phyloP scores from a whole-genome alignment of 2,797 vertebrate species.

The Pempheris klunzingeri region DNA sequence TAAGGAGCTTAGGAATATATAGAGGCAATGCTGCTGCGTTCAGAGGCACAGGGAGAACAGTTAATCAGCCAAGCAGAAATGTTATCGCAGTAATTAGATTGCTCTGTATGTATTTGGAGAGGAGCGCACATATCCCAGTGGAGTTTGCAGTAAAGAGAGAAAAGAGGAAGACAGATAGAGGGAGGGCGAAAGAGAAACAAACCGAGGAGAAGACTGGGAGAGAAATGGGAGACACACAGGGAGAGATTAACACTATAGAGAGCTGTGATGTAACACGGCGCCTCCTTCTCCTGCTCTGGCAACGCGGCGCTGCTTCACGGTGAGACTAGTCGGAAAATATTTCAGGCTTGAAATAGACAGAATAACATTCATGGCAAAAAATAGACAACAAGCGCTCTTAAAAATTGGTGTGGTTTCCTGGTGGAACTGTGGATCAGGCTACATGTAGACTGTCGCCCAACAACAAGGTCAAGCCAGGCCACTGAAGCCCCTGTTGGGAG shows the following conservation, averaged over 20 bases:
- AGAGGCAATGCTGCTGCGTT: constrained; percentile 62
- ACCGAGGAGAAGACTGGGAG: constrained; percentile 9
- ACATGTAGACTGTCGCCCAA: constrained; percentile 26
- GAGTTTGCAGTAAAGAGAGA: constrained; percentile 60
- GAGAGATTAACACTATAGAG: constrained; percentile 70
- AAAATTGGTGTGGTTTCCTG: constrained; percentile 55
- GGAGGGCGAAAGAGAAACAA: constrained; percentile 34
- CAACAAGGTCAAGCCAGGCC: constrained; percentile 54
- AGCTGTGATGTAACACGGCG: constrained; percentile 67
- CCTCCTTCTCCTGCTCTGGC: constrained; percentile 62
- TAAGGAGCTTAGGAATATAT: constrained; percentile 81
- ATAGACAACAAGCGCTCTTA: constrained; percentile 68
- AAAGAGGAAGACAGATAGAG: constrained; percentile 30
- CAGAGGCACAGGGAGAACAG: constrained; percentile 68
- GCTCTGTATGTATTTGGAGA: constrained; percentile 72
- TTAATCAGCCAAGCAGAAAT: constrained; percentile 82
- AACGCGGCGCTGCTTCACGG: constrained; percentile 25
- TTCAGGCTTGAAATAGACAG: constrained; percentile 58
- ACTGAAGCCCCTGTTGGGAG: constrained; percentile 2
- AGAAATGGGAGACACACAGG: constrained; percentile 27
- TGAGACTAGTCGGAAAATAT: constrained; percentile 71
- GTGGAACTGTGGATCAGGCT: constrained; percentile 59
- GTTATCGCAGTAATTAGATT: constrained; percentile 82
- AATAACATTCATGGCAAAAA: constrained; percentile 48
- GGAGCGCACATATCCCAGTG: constrained; percentile 57